phyloP scores from a whole-genome alignment of 2,797 vertebrate species.

The Streptopelia turtur region DNA sequence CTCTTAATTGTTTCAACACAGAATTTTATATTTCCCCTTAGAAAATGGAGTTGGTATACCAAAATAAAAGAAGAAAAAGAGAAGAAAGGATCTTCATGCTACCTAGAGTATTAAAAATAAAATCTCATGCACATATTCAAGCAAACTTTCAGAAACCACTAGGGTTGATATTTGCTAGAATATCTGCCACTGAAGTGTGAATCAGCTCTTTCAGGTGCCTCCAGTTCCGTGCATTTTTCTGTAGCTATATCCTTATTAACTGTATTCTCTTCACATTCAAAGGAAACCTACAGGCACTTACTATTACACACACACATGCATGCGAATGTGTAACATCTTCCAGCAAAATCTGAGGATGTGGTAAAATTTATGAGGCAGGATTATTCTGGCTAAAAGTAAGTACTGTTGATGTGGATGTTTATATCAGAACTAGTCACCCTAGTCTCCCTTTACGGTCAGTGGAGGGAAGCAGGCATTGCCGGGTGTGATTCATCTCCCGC shows the following conservation, averaged over 20 bases:
- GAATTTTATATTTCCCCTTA: neutral
- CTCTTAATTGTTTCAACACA: neutral
- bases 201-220: neutral
- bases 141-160: neutral
- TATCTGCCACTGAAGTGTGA: neutral
- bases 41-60: constrained; percentile 4
- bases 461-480: neutral
- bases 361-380: neutral
- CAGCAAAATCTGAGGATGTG: neutral
- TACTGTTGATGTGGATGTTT: neutral
- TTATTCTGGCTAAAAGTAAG: neutral
- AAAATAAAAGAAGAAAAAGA: no score
- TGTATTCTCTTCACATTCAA: neutral
- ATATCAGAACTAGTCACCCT: neutral
- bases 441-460: neutral
- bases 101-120: no score
- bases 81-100: no score
- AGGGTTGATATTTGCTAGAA: neutral
- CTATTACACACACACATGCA: no score
- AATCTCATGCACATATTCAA: neutral
- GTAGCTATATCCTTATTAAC: neutral
- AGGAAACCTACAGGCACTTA: neutral
- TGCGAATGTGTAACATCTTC: neutral
- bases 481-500: neutral
- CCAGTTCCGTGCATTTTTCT: neutral